Evolutionary conservation across 2,888 invertebrate genomes (phyloP), one percentile per base, ranked within the genome.

Genomic region (Anthoptus insignis): DNA sequence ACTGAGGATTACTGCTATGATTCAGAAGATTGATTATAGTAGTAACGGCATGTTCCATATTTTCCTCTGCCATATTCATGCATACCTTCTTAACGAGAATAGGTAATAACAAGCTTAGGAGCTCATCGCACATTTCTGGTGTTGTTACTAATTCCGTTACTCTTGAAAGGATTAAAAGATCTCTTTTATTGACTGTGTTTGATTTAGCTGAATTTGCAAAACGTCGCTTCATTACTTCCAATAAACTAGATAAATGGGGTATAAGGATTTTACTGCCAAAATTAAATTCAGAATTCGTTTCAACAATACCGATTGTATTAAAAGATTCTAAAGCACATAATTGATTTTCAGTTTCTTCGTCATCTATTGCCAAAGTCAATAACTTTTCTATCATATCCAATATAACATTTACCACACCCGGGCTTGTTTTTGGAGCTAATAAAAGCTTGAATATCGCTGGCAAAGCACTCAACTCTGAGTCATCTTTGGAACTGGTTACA

Each of bases 361-460:
- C 95, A 37, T 95, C 95, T 71, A 95, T 94, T 72, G 95, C 93
- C 16, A 96, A 83, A 0, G 95, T 96, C 58, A 98, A 80, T 68
- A 98, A 82, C 69, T 96, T 96, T 76, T 97, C 97, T 11, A 97
- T 89, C 88, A 97, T 95, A 75, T 96, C 96, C 75, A 97, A 87
- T 59, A 97, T 95, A 29, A 94, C 88, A 68, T 95, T 96, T 0
- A 94, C 92, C 0, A 98, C 98, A 1, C 93, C 89, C 0, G 93
- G 80, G 69, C 95, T 95, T 1, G 96, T 94, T 83, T 97, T 97
- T 1, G 94, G 94, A 56, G 95, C 95, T 19, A 95, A 77, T n/a
- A 98, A 86, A 49, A 99, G 89, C 68, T 95, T 93, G 67, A 98
- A 95, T 27, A 98, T 84, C 45, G 94, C 95, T 9, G 95, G 94